Base-by-base conservation (phyloP, 2,113 vertebrate species). In the Tamias sibiricus region DNA sequence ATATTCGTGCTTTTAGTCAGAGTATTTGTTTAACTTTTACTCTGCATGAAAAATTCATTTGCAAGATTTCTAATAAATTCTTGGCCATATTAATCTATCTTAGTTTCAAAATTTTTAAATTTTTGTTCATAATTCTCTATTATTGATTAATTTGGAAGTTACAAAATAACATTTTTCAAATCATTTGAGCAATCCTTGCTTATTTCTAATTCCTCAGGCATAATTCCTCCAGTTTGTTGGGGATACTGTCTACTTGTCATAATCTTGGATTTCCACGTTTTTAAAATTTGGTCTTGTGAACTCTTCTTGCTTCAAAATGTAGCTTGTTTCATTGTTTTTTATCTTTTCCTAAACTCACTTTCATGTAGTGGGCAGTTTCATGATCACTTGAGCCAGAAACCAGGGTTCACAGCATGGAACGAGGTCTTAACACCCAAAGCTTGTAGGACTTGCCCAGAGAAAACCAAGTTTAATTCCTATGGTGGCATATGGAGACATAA, bases 81-180 rank as follows among this genome's bases (percentile, higher is more conserved):
- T 92, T 88, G 59, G 68, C 16, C 30, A 28, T 54, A 84, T 89
- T 66, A 26, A 66, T 81, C 12, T 20, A 85, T 76, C 26, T 22
- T 84, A 54, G 30, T 40, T 71, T 71, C 40, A 85, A 91, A 47
- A 37, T 1, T 64, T 71, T 90, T 72, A 0, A 0, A 54, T 54
- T 62, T 91, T 89, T 37, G 52, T 88, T 91, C 35, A 81, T 37
- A 37, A 42, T 87, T 7, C 90, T 17, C 4, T 84, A 44, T 90
- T 93, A 93, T 52, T 68, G 6, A 62, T 92, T 79, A 95, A 91
- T 62, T 80, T 93, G 20, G 14, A 95, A 91, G 30, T 66, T 52
- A 49, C 91, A 59, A 88, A 76, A 77, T 74, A 90, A 90, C 52
- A 79, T n/a, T 92, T 57, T 69, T 52, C 8, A 75, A 92, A 54